Base-by-base conservation (phyloP, 2,888 invertebrate species). In the Philereme transversata region DNA sequence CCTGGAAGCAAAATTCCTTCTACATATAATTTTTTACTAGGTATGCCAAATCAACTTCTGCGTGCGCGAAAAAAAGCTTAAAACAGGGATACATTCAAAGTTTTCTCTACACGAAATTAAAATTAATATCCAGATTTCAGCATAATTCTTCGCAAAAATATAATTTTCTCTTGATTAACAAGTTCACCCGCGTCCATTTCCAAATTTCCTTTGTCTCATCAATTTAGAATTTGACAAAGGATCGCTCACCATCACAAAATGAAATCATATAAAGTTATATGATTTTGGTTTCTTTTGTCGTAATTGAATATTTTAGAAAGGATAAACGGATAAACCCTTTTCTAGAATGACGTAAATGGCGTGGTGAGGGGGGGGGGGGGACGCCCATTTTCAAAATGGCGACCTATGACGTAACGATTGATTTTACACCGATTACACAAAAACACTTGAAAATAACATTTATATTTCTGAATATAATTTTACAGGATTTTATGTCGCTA, bases 321-420 rank as follows among this genome's bases (percentile, higher is more conserved):
- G 48, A 51, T 54, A 55, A 61, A 7, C 22, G n/a, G n/a, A n/a
- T n/a, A n/a, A n/a, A 62, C 56, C 49, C 63, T 63, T 58, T 64
- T 64, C 60, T 58, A 22, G 10, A 60, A n/a, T 60, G 58, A 51
- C 51, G 62, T 57, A 43, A 22, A 10, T 48, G 9, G 40, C 44
- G 67, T 54, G 57, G 67, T 65, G 75, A 73, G 73, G 68, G 76
- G 77, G 67, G 75, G 72, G 73, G 68, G 76, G 77, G 67, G 79
- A 81, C 82, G 84, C 81, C 79, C 80, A 78, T 85, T 87, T 88
- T 74, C 87, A 89, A 89, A 82, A 88, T 89, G 89, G 89, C 89
- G 80, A 60, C 65, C 64, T 53, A 47, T 70, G 68, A 68, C 67
- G 70, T 66, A 68, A 71, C 57, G 5, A 60, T 63, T 40, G 52